Evolutionary conservation across 2,113 vertebrate species (phyloP), one percentile per base, ranked within the genome.

Genomic region (Takifugu bimaculatus): DNA sequence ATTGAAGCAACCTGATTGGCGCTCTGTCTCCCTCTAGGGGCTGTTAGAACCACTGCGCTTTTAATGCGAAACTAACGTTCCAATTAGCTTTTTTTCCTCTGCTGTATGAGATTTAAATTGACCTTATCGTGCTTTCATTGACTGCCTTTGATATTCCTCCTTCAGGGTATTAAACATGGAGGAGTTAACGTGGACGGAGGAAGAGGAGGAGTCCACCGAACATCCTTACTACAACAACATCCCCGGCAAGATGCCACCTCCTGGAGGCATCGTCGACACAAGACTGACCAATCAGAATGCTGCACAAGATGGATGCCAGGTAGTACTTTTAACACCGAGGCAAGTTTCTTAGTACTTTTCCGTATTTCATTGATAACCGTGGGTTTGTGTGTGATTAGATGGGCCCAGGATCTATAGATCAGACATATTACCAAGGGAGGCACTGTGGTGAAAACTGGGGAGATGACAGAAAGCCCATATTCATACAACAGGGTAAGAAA

Each of bases 141-240:
- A n/a, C 20, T 48, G 4, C 12, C n/a, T 6, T 13, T n/a, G 13
- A 39, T 52, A 52, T 25, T 62, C 35, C 48, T 25, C 42, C 6
- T 20, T 3, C 70, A 99, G 97, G 82, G 91, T 94, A 84, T 90
- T 97, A 84, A 99, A 94, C 85, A 90, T 96, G 82, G 96, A 97
- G 74, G 95, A 99, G 64, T 90, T 94, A 0, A 77, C 77, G 0
- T 96, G 95, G 95, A 89, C 84, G 0, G 94, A 96, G 71, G 96
- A 98, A 75, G 95, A 96, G 5, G 92, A 91, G 0, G 91, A 94
- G 2, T 54, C 85, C 26, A 63, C 88, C 0, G 95, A 97, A 32
- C 95, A 94, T 77, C 92, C 93, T 0, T 99, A 98, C 80, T 99
- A 99, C 74, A 99, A 98, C 88, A 96, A 91, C 74, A 89, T 96